Evolutionary conservation across 2,888 invertebrate species (phyloP).

Genomic region (Zeuzera pyrina): DNA sequence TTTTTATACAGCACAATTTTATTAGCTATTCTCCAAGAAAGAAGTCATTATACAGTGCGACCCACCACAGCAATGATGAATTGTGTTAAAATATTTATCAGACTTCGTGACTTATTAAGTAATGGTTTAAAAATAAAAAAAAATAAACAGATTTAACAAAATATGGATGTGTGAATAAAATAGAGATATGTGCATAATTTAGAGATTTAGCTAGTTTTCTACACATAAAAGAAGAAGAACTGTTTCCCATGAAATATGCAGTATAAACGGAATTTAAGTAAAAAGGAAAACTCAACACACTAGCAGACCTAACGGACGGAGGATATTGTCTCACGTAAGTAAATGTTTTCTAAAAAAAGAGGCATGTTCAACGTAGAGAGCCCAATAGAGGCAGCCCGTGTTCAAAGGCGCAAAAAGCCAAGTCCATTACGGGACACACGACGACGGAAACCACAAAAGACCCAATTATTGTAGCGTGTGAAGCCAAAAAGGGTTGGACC

Average conservation of each 20-base stretch:
- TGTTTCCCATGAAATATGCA: too few species aligned
- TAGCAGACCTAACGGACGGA: not conserved
- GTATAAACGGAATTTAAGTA: not conserved
- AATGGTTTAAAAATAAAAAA: not conserved
- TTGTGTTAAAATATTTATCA: constrained; percentile 14
- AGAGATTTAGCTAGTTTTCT: not conserved
- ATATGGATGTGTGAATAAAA: not conserved
- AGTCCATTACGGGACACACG: constrained; percentile 50
- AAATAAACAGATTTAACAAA: not conserved
- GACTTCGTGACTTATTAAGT: not conserved
- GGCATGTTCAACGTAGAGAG: constrained; percentile 27
- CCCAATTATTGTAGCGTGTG: constrained; percentile 57
- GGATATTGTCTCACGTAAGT: constrained; percentile 10
- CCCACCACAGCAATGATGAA: constrained; percentile 32
- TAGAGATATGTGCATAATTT: too few species aligned
- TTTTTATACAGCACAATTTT: constrained; percentile 38
- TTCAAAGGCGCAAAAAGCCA: constrained; percentile 50
- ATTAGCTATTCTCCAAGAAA: constrained; percentile 38
- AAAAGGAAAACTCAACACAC: not conserved
- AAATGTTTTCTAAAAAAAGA: constrained; percentile 29
- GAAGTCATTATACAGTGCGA: constrained; percentile 36
- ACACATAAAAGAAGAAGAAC: not conserved
- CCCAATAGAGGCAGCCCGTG: constrained; percentile 34
- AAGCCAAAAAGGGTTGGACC: constrained; percentile 40
- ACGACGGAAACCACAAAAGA: constrained; percentile 55